These are phyloP conservation scores for Steromphala cineraria DNA, from an alignment of 2,888 invertebrate genomes.

Conservation along the genomic window DNA sequence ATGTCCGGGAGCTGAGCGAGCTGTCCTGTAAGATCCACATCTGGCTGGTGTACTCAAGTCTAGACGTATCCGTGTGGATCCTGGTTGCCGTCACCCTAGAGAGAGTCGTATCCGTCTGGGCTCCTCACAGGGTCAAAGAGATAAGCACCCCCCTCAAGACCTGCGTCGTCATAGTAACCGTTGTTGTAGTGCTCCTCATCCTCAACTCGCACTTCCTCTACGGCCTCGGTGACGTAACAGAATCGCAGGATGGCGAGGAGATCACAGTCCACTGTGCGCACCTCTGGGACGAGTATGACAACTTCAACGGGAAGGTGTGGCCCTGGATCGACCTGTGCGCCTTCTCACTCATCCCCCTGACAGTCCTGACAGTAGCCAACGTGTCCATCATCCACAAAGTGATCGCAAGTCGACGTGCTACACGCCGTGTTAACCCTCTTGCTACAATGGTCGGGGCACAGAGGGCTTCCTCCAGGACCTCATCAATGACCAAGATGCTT, in stretches of 20 bases:
- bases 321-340: slow-evolving; percentile 65
- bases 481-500: slow-evolving; percentile 60
- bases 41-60: slow-evolving; percentile 57
- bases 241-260: neutral
- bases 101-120: slow-evolving; percentile 58
- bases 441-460: neutral
- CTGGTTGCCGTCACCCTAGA: slow-evolving; percentile 65
- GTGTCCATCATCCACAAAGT: slow-evolving; percentile 54
- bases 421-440: neutral
- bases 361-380: slow-evolving; percentile 59
- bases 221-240: slow-evolving; percentile 36
- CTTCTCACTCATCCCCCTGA: slow-evolving; percentile 60
- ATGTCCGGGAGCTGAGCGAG: slow-evolving; percentile 45
- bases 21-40: slow-evolving; percentile 54
- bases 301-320: slow-evolving; percentile 51
- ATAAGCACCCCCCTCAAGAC: slow-evolving; percentile 47
- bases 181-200: slow-evolving; percentile 39
- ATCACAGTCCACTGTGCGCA: slow-evolving; percentile 30
- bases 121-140: slow-evolving; percentile 52
- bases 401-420: slow-evolving; percentile 31
- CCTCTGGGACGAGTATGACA: slow-evolving; percentile 32
- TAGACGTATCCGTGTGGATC: slow-evolving; percentile 66
- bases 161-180: slow-evolving; percentile 29
- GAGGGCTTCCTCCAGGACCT: slow-evolving; percentile 22
- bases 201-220: slow-evolving; percentile 57